Base-by-base conservation (phyloP, 2,113 vertebrate species). In the Podiceps cristatus region DNA sequence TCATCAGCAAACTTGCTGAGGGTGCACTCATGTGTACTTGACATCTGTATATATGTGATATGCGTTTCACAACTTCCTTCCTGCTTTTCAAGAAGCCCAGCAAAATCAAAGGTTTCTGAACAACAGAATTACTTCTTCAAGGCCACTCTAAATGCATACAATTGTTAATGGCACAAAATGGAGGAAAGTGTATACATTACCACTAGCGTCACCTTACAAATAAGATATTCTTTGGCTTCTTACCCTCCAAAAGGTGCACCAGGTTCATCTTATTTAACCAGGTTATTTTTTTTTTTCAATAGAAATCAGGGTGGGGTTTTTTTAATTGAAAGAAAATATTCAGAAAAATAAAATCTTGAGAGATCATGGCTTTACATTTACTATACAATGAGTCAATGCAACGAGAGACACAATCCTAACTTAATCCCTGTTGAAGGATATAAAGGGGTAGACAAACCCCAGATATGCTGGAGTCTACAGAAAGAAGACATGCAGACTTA, bases 1-100 rank as follows among this genome's bases (percentile, higher is more conserved):
- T n/a, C n/a, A n/a, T n/a, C n/a, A n/a, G n/a, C n/a, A n/a, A n/a
- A n/a, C n/a, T n/a, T n/a, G n/a, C n/a, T n/a, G n/a, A n/a, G n/a
- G n/a, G n/a, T n/a, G n/a, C n/a, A n/a, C n/a, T n/a, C n/a, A n/a
- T n/a, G n/a, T n/a, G n/a, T n/a, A n/a, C 75, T 94, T 88, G 71
- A 94, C 88, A 62, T 95, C 59, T 95, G 85, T 90, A 88, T 86
- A 76, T 77, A 59, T 58, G n/a, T n/a, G 27, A 74, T 63, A 23
- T 31, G 40, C 47, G 55, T 91, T 91, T 93, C 88, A 80, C 88
- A 94, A 55, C 88, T 92, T 88, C 69, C 90, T 95, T 95, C 95
- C 85, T 47, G 50, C 81, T 88, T 93, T 88, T 94, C 67, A 93
- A 88, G 85, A 89, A 87, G 66, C 29, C 14, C 55, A 77, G 55